Percentiles rank a stretch among this genome's conserved stretches.
phyloP scores from a whole-genome alignment of 1,140 invertebrate genomes.

The Cherax quadricarinatus region DNA sequence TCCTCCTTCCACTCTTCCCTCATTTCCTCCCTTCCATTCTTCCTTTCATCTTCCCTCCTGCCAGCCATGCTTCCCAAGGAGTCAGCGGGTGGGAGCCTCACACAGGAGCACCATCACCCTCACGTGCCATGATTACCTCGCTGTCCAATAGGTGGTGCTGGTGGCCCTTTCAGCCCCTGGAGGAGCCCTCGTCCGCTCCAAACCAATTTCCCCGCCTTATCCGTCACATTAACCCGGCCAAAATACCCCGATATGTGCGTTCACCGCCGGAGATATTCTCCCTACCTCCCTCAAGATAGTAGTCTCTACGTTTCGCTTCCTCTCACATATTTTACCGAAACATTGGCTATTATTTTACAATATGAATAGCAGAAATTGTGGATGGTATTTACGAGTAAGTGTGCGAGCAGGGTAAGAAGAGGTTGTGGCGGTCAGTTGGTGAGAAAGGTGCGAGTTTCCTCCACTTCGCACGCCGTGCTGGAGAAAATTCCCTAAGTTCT shows the following conservation, averaged over 20 bases:
- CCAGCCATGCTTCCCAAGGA: no score
- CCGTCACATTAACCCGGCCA: constrained; percentile 67
- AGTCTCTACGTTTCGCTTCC: neutral
- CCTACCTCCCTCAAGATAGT: neutral
- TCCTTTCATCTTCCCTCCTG: no score
- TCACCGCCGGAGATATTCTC: constrained; percentile 8
- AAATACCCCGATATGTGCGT: constrained; percentile 66
- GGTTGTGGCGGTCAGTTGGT: neutral
- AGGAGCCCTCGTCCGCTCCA: constrained; percentile 53
- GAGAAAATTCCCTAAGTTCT: constrained; percentile 68
- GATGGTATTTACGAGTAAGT: no score
- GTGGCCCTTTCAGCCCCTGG: constrained; percentile 55
- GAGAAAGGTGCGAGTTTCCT: constrained; percentile 3
- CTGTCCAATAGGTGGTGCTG: constrained; percentile 62
- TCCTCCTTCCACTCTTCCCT: no score
- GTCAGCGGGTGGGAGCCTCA: no score
- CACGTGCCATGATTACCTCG: constrained; percentile 54
- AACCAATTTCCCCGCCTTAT: constrained; percentile 69
- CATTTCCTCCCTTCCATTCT: no score
- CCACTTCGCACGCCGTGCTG: constrained; percentile 53
- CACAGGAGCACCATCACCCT: neutral
- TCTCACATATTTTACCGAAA: neutral
- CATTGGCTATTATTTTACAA: no score
- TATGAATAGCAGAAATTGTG: no score
- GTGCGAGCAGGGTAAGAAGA: no score